A percentile compares a stretch with the other conserved stretches of the same genome.
Evolutionary conservation across 2,113 vertebrate genomes (phyloP).

Genomic region (Sprattus sprattus): DNA sequence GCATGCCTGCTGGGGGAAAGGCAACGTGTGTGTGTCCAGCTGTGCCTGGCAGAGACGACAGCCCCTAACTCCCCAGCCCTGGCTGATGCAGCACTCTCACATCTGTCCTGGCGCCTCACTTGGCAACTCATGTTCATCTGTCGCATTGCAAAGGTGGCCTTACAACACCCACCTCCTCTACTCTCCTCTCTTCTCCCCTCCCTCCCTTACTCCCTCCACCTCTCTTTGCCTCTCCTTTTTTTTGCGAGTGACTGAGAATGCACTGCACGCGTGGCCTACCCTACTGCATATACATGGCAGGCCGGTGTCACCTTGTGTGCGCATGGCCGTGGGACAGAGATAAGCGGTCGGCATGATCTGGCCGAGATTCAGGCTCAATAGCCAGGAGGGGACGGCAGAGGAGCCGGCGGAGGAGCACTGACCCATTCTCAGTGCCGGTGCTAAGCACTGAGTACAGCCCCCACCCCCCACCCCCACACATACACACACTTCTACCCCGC

Average conservation of each 20-base stretch:
- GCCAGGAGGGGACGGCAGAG: conserved; percentile 19
- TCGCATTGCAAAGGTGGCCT: conserved; percentile 9
- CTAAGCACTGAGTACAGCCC: not conserved
- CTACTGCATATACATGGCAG: conserved; percentile 8
- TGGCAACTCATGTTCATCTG: not conserved
- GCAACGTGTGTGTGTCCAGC: not conserved
- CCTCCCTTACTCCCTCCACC: not conserved
- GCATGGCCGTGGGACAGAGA: not conserved
- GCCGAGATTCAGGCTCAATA: conserved; percentile 15
- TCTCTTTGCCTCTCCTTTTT: not conserved
- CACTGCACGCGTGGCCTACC: not conserved
- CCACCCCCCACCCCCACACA: not conserved
- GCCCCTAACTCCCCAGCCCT: not conserved
- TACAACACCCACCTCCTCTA: not conserved
- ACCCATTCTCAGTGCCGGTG: conserved; percentile 32
- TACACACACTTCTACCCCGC: not conserved
- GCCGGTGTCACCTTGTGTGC: conserved; percentile 4
- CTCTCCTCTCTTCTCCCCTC: not conserved
- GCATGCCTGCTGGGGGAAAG: not conserved
- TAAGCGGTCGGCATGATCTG: conserved; percentile 27
- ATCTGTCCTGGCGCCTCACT: conserved; percentile 10
- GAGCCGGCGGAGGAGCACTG: conserved; percentile 12
- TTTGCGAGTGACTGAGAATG: not conserved
- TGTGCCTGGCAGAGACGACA: not conserved
- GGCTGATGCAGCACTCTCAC: conserved; percentile 15